phyloP scores from a whole-genome alignment of 2,797 vertebrate genomes.

The Pteropus rufus region DNA sequence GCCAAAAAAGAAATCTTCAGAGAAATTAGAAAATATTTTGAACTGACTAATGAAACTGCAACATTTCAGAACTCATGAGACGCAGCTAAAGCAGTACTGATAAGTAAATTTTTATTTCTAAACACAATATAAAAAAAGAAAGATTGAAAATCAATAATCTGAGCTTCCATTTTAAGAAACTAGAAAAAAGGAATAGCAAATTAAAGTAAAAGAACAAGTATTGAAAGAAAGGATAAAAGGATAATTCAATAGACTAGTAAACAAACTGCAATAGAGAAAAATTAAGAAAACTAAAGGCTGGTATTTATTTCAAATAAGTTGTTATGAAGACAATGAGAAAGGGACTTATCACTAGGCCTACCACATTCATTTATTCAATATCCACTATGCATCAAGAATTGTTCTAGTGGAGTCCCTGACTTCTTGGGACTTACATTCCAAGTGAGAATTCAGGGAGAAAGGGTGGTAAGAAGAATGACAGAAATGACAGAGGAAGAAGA shows the following conservation, averaged over 20 bases:
- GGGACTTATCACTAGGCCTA: neutral
- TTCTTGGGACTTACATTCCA: neutral
- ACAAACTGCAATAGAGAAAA: neutral
- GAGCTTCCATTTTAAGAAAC: neutral
- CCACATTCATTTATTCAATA: neutral
- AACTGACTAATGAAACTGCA: neutral
- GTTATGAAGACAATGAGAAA: neutral
- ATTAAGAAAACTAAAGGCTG: neutral
- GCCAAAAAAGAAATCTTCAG: neutral
- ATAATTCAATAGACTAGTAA: neutral
- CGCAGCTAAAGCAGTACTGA: neutral
- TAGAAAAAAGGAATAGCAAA: neutral
- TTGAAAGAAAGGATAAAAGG: neutral
- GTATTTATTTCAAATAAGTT: neutral
- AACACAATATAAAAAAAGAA: neutral
- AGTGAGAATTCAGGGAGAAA: neutral
- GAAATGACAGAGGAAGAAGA: neutral
- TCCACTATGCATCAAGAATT: neutral
- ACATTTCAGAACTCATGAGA: neutral
- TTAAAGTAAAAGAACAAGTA: neutral
- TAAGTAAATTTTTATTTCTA: neutral
- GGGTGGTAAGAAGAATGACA: neutral
- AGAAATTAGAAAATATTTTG: neutral
- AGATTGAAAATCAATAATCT: neutral
- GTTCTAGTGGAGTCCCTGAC: neutral